phyloP scores from a whole-genome alignment of 2,888 invertebrate species.

The Carterocephalus palaemon region DNA sequence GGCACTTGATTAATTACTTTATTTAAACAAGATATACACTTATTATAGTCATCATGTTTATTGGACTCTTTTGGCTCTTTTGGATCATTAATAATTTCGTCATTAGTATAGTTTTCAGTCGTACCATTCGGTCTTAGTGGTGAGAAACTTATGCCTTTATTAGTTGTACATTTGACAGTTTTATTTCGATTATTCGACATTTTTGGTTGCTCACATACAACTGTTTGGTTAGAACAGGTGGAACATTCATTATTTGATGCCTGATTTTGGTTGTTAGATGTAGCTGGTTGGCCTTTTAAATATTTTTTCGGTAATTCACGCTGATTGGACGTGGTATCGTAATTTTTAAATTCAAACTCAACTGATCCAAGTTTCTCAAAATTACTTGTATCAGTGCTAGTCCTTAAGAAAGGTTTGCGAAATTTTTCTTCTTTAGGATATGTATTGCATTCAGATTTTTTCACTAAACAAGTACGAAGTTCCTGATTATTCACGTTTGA shows the following conservation, averaged over 20 bases:
- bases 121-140: too few species aligned
- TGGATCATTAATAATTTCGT: too few species aligned
- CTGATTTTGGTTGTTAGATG: not conserved
- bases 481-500: not conserved
- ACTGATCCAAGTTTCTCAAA: conserved; percentile 29
- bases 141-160: too few species aligned
- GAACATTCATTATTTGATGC: not conserved
- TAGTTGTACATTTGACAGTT: not conserved
- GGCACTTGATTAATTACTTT: not conserved
- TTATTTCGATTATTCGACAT: not conserved
- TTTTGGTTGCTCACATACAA: not conserved
- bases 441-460: conserved; percentile 40
- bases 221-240: not conserved
- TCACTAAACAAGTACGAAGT: conserved; percentile 30
- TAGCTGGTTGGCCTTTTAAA: too few species aligned
- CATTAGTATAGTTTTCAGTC: too few species aligned
- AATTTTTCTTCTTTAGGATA: conserved; percentile 46
- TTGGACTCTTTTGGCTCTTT: not conserved
- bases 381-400: conserved; percentile 49
- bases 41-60: not conserved
- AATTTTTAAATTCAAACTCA: conserved; percentile 5
- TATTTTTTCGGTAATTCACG: not conserved
- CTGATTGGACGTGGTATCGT: not conserved
- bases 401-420: conserved; percentile 45
- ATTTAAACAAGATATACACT: not conserved